phyloP scores from a whole-genome alignment of 2,113 vertebrate genomes.

The Phrynocephalus versicolor region DNA sequence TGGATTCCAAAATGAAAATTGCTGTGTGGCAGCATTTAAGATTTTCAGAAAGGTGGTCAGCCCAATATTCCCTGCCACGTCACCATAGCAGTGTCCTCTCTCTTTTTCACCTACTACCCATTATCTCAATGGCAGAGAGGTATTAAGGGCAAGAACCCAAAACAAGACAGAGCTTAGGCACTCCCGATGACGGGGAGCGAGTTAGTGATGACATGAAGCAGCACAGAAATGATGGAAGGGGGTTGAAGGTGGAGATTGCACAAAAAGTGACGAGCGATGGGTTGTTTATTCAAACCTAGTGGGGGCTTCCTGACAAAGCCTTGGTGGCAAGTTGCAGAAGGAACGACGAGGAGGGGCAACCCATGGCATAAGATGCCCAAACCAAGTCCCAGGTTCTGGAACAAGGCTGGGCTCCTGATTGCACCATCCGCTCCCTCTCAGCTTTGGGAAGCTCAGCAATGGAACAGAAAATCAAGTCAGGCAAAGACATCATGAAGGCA shows the following conservation, averaged over 20 bases:
- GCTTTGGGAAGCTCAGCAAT: not conserved
- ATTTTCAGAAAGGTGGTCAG: not conserved
- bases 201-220: not conserved
- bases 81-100: not conserved
- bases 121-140: accelerated
- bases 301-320: no score
- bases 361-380: not conserved
- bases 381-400: no score
- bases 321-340: no score
- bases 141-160: accelerated
- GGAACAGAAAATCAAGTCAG: not conserved
- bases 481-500: not conserved
- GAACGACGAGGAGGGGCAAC: no score
- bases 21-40: no score
- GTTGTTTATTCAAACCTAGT: not conserved
- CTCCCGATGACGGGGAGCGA: not conserved
- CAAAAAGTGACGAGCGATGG: not conserved
- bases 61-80: not conserved
- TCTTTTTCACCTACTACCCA: conserved; percentile 38
- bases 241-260: not conserved
- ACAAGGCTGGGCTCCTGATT: not conserved
- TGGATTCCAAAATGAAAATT: no score
- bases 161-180: not conserved
- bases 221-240: no score
- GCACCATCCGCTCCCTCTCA: not conserved